Evolutionary conservation across 2,113 vertebrate genomes (phyloP).

Genomic region (Cheirogaleus medius): DNA sequence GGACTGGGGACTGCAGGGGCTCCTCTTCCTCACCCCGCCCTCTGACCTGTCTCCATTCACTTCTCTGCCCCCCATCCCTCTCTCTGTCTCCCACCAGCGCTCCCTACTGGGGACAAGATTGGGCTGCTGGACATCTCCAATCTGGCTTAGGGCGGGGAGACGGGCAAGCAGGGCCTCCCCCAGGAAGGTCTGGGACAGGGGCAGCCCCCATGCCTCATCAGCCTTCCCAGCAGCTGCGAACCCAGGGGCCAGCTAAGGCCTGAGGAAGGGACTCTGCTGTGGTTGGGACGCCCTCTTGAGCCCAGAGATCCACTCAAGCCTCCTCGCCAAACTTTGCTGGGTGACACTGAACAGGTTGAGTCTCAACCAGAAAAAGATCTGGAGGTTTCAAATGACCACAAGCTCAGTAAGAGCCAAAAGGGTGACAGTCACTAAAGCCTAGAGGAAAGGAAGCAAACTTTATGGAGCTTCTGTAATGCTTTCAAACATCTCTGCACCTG

Average conservation of each 20-base stretch:
- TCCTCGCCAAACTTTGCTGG: neutral
- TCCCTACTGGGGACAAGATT: neutral
- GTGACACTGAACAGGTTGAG: neutral
- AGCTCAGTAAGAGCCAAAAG: neutral
- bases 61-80: neutral
- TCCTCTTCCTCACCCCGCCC: neutral
- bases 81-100: neutral
- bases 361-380: neutral
- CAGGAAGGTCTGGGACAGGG: neutral
- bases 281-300: too few species aligned
- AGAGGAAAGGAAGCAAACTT: neutral
- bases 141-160: neutral
- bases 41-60: neutral
- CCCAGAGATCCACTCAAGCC: neutral
- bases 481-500: neutral
- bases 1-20: accelerated
- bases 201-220: neutral
- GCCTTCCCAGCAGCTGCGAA: too few species aligned
- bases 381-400: neutral
- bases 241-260: neutral
- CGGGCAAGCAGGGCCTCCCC: neutral
- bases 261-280: neutral
- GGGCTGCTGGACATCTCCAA: neutral
- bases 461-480: neutral
- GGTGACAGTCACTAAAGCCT: neutral